Evolutionary conservation across 2,888 invertebrate genomes (phyloP).

Genomic region (Mystacides longicornis): DNA sequence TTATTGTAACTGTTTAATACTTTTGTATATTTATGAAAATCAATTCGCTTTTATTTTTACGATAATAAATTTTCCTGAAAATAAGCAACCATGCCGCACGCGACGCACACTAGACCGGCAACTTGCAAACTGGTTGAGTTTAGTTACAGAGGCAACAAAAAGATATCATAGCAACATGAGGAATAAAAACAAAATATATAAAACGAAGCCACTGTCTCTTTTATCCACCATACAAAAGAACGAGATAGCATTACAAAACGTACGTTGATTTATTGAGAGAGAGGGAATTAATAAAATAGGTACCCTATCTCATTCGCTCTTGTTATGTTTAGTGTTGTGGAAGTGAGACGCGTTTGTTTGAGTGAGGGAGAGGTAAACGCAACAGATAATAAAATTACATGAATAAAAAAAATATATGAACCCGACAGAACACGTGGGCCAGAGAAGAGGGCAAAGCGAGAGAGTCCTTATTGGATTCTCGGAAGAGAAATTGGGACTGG

Average conservation of each 20-base stretch:
- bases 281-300: not conserved
- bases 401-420: no score
- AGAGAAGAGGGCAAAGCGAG: not conserved
- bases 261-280: not conserved
- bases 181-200: not conserved
- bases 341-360: not conserved
- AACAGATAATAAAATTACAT: no score
- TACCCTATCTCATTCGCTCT: not conserved
- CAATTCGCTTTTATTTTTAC: no score
- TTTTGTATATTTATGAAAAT: no score
- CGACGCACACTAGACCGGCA: slow-evolving; percentile 14
- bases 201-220: not conserved
- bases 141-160: slow-evolving; percentile 12
- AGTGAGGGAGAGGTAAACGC: not conserved
- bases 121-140: slow-evolving; percentile 21
- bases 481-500: not conserved
- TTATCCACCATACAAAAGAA: not conserved
- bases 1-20: no score
- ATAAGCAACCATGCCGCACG: no score
- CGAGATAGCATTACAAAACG: not conserved
- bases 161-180: slow-evolving; percentile 10
- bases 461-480: no score
- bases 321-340: not conserved
- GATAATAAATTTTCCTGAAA: no score
- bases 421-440: not conserved